Evolutionary conservation across 2,113 vertebrate species (phyloP).

Genomic region (Urocynchramus pylzowi): DNA sequence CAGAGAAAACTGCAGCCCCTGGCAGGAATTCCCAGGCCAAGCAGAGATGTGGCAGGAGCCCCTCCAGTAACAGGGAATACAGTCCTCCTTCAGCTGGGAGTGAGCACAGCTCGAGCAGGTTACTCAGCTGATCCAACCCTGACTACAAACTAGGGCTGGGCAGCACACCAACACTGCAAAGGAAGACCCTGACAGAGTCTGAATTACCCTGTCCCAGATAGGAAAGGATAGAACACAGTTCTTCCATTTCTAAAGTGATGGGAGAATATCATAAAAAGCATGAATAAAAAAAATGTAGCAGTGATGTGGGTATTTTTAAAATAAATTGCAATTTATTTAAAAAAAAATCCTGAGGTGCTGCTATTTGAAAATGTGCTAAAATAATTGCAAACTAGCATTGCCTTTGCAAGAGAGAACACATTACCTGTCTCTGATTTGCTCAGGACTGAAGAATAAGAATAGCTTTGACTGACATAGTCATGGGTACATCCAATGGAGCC

Average conservation of each 20-base stretch:
- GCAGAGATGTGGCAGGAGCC: neutral
- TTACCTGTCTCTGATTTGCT: conserved; percentile 96
- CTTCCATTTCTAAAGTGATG: neutral
- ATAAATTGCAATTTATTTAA: neutral
- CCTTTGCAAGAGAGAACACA: neutral
- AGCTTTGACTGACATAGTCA: conserved; percentile 92
- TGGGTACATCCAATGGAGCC: conserved; percentile 83
- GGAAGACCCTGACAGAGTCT: neutral
- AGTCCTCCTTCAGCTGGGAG: neutral
- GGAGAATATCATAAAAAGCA: neutral
- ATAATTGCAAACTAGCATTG: neutral
- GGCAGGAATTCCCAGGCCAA: neutral
- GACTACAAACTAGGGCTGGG: neutral
- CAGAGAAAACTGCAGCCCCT: neutral
- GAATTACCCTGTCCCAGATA: neutral
- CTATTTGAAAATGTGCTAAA: neutral
- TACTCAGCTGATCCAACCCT: neutral
- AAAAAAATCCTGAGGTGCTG: neutral
- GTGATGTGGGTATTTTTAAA: neutral
- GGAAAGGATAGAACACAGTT: neutral
- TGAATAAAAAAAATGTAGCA: neutral
- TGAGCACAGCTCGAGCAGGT: neutral
- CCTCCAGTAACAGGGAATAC: neutral
- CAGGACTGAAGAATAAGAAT: conserved; percentile 94
- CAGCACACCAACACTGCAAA: neutral